These are phyloP conservation scores for Melanargia galathea DNA, from an alignment of 2,888 invertebrate genomes.

Conservation along the genomic window DNA sequence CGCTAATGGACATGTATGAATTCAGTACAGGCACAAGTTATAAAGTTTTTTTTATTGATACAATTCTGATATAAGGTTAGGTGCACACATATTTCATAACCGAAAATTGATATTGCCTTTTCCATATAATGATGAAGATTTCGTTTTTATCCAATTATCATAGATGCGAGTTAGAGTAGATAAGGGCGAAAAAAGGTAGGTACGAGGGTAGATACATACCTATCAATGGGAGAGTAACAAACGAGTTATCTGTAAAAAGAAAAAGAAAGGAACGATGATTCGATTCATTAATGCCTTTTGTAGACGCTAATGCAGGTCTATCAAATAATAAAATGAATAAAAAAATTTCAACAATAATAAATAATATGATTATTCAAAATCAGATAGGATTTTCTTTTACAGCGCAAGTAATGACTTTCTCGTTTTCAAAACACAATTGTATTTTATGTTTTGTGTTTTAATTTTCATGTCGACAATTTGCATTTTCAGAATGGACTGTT, in stretches of 20 bases:
- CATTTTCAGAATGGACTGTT: conserved; percentile 46
- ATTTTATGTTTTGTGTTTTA: conserved; percentile 40
- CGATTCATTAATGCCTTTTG: conserved; percentile 1
- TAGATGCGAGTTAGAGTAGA: too few relatives aligned
- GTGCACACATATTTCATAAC: too few relatives aligned
- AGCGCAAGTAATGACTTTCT: conserved; percentile 22
- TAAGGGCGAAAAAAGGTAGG: too few relatives aligned
- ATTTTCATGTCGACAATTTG: conserved; percentile 44
- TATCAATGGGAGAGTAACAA: too few relatives aligned
- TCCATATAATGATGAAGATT: too few relatives aligned
- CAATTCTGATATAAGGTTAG: too few relatives aligned
- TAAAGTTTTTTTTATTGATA: too few relatives aligned
- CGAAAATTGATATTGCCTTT: too few relatives aligned
- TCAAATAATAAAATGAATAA: conserved; percentile 2
- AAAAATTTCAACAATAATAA: conserved; percentile 2
- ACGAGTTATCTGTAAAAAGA: not conserved
- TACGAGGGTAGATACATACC: too few relatives aligned
- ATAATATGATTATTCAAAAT: conserved; percentile 6
- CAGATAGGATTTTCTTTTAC: conserved; percentile 1
- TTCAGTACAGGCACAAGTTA: too few relatives aligned
- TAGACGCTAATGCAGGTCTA: conserved; percentile 4
- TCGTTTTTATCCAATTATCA: too few relatives aligned
- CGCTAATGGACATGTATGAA: too few relatives aligned
- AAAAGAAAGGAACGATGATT: not conserved
- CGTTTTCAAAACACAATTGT: conserved; percentile 38